These are phyloP conservation scores for Caretta caretta DNA, from an alignment of 2,113 vertebrate species.

Conservation along the genomic window DNA sequence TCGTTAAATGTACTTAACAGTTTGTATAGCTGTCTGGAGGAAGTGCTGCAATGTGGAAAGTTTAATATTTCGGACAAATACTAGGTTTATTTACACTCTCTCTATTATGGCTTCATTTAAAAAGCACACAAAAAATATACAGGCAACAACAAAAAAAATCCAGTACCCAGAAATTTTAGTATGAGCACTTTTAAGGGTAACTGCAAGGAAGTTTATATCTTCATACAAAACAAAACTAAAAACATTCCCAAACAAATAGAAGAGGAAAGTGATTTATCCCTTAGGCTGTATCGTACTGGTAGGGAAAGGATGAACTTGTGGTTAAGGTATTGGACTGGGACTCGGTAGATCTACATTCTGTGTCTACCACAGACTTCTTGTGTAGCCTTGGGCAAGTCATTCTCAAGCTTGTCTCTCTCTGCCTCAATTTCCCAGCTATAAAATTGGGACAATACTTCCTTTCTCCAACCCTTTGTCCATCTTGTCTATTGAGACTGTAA, in stretches of 20 bases:
- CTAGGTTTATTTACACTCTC: background rate
- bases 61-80: background rate
- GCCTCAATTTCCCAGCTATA: background rate
- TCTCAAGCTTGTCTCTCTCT: background rate
- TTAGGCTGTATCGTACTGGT: background rate
- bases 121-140: background rate
- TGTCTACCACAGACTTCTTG: background rate
- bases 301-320: background rate
- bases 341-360: background rate
- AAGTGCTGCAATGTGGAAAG: background rate
- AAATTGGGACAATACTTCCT: background rate
- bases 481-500: background rate
- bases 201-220: background rate
- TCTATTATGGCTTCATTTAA: background rate
- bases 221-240: background rate
- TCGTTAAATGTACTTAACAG: background rate
- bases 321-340: background rate
- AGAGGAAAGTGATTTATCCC: fast-evolving
- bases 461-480: background rate
- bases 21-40: background rate
- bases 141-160: background rate
- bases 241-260: background rate
- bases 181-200: background rate
- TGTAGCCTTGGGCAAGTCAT: background rate
- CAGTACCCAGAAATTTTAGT: background rate